Evolutionary conservation across 1,140 invertebrate genomes (phyloP), one percentile per base, ranked within the genome.

Genomic region (Carcinoscorpius rotundicauda): DNA sequence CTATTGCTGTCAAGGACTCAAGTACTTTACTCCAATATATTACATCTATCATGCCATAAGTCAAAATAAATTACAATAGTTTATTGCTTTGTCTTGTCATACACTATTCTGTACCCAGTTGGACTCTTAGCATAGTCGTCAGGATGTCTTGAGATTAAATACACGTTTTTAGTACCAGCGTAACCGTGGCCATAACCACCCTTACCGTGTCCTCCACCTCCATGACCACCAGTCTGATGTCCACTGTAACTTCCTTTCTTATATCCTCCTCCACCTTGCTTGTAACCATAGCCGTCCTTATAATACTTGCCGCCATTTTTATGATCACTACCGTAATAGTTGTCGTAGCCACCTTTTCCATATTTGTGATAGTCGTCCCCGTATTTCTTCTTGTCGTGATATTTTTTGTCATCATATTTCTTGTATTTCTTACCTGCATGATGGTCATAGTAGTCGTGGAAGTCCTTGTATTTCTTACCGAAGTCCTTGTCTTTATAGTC

Each of bases 401-500:
- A 57, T 6, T 53, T 56, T 53, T 68, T 68, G 51, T 62, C 51
- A 48, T 68, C 61, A 49, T 68, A 49, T 9, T 57, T 58, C 59
- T 68, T 6, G 10, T n/a, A 60, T 29, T 64, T 50, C 10, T 52
- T 60, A 8, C 51, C 52, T 50, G 52, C 52, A n/a, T 56, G 53
- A 29, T 56, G 53, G 3, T 52, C 55, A 60, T 58, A 68, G 11
- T 69, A 29, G 59, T 58, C 66, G 6, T 64, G 52, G 51, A 65
- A 60, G 6, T 68, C 61, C n/a, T 58, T 64, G 48, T 63, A 59
- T 50, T 68, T 68, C 58, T 68, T 68, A n/a, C 69, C 48, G 29
- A 52, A 66, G 60, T 64, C 68, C 9, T 61, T 65, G 63, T 69
- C 65, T 10, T 62, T 56, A 60, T 60, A 69, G 10, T 65, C 64